Evolutionary conservation across 1,140 invertebrate species (phyloP).

Genomic region (Monomorium pharaonis): DNA sequence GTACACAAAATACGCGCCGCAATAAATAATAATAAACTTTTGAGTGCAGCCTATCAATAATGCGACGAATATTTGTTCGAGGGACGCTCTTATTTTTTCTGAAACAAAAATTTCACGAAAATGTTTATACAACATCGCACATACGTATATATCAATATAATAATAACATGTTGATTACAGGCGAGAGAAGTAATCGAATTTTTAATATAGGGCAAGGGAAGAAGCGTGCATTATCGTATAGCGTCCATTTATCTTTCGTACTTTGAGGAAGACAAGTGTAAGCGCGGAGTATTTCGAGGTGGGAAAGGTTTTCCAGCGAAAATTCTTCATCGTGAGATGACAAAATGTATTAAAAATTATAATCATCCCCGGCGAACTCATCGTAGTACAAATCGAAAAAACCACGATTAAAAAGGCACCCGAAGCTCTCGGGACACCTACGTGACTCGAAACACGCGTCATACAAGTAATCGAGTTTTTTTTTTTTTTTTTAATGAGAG

Average conservation of each 20-base stretch:
- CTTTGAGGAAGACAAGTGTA: not conserved
- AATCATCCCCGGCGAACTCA: not conserved
- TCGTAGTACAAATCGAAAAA: not conserved
- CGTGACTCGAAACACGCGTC: not conserved
- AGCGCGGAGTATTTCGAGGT: not conserved
- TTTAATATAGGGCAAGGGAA: not conserved
- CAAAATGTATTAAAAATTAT: not conserved
- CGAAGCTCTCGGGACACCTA: not conserved
- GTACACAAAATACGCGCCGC: not conserved
- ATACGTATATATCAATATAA: not conserved
- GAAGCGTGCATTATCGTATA: too few species aligned
- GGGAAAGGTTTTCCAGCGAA: not conserved
- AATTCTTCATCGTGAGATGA: not conserved
- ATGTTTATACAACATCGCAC: not conserved
- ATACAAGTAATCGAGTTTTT: not conserved
- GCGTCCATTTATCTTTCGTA: not conserved
- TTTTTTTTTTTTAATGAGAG: too few species aligned
- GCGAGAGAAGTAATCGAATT: not conserved
- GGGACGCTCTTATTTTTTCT: not conserved
- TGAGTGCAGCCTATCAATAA: not conserved
- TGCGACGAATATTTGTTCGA: not conserved
- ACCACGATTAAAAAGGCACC: not conserved
- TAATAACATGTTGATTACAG: not conserved
- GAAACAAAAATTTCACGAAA: not conserved
- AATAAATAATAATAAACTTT: constrained; percentile 15